A percentile compares a stretch with the other conserved stretches of the same genome.
phyloP scores from a whole-genome alignment of 2,888 invertebrate species.

The Meliscaeva auricollis region DNA sequence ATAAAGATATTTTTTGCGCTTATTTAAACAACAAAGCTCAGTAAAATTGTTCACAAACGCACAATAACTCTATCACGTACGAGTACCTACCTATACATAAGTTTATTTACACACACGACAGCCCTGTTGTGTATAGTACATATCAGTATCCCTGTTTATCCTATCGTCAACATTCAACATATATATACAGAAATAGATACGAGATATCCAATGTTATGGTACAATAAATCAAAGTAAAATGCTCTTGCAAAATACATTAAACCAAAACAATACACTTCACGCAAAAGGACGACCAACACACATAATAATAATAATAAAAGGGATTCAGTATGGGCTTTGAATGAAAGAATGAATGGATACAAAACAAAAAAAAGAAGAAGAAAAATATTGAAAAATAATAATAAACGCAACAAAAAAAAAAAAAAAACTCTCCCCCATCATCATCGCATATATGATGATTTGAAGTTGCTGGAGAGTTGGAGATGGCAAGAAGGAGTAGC shows the following conservation, averaged over 20 bases:
- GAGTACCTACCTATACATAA: no score
- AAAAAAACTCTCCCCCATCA: constrained; percentile 7
- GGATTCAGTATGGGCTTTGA: constrained; percentile 6
- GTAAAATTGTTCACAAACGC: background rate
- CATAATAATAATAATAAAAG: constrained; percentile 16
- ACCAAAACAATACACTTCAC: constrained; percentile 70
- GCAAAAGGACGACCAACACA: constrained; percentile 9
- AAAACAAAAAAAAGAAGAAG: background rate
- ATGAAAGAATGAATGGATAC: background rate
- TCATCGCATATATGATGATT: background rate
- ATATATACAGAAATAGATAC: constrained; percentile 7
- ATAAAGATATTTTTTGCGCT: no score
- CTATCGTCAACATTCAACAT: constrained; percentile 7
- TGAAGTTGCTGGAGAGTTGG: background rate
- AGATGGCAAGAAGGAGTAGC: background rate
- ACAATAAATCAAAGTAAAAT: constrained; percentile 75
- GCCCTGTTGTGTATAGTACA: no score
- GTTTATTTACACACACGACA: no score
- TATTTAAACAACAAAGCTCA: background rate
- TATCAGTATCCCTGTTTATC: constrained; percentile 25
- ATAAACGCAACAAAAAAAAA: constrained; percentile 50
- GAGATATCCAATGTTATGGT: constrained; percentile 48
- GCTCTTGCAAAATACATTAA: constrained; percentile 71
- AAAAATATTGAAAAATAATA: constrained; percentile 73
- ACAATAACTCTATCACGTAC: no score